Evolutionary conservation across 2,797 vertebrate species (phyloP), one percentile per base, ranked within the genome.

Genomic region (Artibeus jamaicensis): DNA sequence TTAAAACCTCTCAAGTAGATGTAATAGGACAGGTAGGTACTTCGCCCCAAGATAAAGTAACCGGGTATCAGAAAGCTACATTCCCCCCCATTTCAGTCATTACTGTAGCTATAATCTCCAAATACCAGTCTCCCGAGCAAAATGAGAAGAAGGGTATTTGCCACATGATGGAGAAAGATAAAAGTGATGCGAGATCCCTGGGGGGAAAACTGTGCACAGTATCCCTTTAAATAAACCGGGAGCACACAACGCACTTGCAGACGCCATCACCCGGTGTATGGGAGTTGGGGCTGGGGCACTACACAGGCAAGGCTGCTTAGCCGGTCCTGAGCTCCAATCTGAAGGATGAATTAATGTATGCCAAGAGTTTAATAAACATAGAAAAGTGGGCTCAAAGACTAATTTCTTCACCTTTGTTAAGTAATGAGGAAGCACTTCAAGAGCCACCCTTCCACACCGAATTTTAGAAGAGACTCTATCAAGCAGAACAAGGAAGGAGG

Each of bases 41-140:
- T 94, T 26, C 59, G 79, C n/a, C n/a, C 42, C 53, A 77, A 85
- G 59, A 48, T 53, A 94, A 91, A 96, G 67, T 62, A 79, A 59
- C 21, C 48, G 86, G 26, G 1, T 73, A 39, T 39, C 76, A 77
- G 62, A 29, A 59, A 95, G 42, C 19, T 24, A 7, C 24, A 55
- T 76, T 68, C 39, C 50, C 9, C 19, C 42, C 34, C 50, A 84
- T 57, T 85, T 95, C 46, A 87, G 59, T 32, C 34, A 81, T 82
- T 46, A 87, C 81, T n/a, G 22, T 37, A 82, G 46, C 29, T 95
- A n/a, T 44, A 46, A 82, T 89, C 62, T 85, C 84, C 48, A 85
- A 68, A 48, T 50, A 74, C 16, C 16, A 81, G 21, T 78, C 65
- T 90, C 50, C 32, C 16, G 53, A 18, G 21, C 12, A 85, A 96